These are phyloP conservation scores for Ectobius pallidus DNA, from an alignment of 2,888 invertebrate species.

Conservation along the genomic window DNA sequence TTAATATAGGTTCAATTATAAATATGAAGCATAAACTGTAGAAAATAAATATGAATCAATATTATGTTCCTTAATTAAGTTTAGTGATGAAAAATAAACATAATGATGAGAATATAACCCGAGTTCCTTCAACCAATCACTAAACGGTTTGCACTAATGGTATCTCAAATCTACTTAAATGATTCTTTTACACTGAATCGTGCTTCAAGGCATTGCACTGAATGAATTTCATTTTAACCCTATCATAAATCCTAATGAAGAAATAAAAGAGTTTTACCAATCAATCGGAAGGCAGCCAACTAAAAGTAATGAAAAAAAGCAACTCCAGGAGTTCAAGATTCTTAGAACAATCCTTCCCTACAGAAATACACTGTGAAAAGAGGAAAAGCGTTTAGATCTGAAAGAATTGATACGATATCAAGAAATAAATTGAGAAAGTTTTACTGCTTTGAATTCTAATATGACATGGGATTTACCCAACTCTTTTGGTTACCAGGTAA, in stretches of 20 bases:
- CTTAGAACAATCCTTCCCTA: too few relatives aligned
- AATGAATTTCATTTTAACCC: not conserved
- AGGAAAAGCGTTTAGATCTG: conserved; percentile 33
- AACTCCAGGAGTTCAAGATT: not conserved
- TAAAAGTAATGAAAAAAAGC: not conserved
- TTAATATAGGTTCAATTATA: too few relatives aligned
- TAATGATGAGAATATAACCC: too few relatives aligned
- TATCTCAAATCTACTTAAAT: too few relatives aligned
- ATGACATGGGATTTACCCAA: not conserved
- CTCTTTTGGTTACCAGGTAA: not conserved
- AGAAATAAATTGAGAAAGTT: conserved; percentile 38
- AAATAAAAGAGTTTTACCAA: not conserved
- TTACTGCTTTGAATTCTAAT: conserved; percentile 20
- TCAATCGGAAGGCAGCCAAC: not conserved
- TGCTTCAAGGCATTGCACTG: too few relatives aligned
- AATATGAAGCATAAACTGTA: too few relatives aligned
- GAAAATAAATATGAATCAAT: too few relatives aligned
- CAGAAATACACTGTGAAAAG: conserved; percentile 7
- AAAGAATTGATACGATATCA: conserved; percentile 36
- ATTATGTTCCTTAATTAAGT: too few relatives aligned
- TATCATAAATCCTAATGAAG: not conserved
- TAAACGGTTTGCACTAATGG: too few relatives aligned
- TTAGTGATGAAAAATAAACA: too few relatives aligned
- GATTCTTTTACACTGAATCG: too few relatives aligned
- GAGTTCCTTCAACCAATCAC: too few relatives aligned